Percentiles rank a stretch among this genome's conserved stretches.
These are phyloP conservation scores for Thryonomys swinderianus DNA, from an alignment of 2,113 vertebrate species.

Conservation along the genomic window DNA sequence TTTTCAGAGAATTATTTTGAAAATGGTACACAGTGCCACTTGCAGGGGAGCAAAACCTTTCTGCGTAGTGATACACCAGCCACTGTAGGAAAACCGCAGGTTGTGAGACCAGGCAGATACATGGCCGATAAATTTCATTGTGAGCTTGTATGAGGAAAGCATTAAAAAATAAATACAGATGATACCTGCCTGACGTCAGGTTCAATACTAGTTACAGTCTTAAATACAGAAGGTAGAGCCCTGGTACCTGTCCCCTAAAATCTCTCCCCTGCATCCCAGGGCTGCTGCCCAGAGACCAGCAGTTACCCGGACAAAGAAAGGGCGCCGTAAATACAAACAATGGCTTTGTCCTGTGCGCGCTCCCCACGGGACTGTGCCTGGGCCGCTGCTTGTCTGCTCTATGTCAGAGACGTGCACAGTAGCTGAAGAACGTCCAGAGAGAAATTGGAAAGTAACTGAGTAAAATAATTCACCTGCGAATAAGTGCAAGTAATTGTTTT, in stretches of 20 bases:
- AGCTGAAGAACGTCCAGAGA: neutral
- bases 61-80: neutral
- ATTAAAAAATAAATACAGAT: slow-evolving; percentile 31
- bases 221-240: neutral
- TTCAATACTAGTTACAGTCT: neutral
- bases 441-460: neutral
- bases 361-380: neutral
- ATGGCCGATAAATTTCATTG: neutral
- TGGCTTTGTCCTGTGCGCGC: neutral
- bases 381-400: neutral
- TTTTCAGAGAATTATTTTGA: slow-evolving; percentile 52
- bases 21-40: slow-evolving; percentile 25
- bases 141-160: neutral
- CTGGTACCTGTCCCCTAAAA: neutral
- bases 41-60: neutral
- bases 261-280: neutral
- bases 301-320: slow-evolving; percentile 47
- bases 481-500: neutral
- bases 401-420: neutral
- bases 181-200: neutral
- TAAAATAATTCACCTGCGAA: neutral
- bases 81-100: slow-evolving; percentile 41
- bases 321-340: neutral
- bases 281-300: neutral
- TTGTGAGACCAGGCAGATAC: neutral